Evolutionary conservation across 2,113 vertebrate genomes (phyloP).

Genomic region (Girardinichthys multiradiatus): DNA sequence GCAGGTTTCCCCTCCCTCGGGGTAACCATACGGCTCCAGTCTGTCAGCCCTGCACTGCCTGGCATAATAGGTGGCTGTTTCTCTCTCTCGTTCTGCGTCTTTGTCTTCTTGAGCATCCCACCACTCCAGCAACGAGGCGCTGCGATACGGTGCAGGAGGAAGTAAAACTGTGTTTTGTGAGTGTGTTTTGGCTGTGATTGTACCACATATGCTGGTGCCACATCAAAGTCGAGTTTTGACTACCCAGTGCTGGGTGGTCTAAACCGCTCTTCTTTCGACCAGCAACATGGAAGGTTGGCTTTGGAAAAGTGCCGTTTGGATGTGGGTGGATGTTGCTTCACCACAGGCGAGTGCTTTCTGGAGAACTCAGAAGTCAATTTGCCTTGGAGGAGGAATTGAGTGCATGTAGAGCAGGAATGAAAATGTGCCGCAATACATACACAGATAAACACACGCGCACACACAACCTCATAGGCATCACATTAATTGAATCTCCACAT

Average conservation of each 20-base stretch:
- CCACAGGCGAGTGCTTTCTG: slow-evolving; percentile 56
- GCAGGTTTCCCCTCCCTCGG: slow-evolving; percentile 69
- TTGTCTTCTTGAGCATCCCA: slow-evolving; percentile 57
- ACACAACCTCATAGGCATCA: slow-evolving; percentile 47
- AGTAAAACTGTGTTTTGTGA: slow-evolving; percentile 70
- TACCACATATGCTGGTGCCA: slow-evolving; percentile 73
- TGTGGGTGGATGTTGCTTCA: slow-evolving; percentile 67
- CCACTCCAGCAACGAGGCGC: slow-evolving; percentile 53
- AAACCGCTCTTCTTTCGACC: slow-evolving; percentile 58
- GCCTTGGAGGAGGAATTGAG: slow-evolving; percentile 56
- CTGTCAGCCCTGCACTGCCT: slow-evolving; percentile 65
- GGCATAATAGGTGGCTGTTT: slow-evolving; percentile 62
- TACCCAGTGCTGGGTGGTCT: slow-evolving; percentile 78
- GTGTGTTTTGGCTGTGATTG: slow-evolving; percentile 71
- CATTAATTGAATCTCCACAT: slow-evolving; percentile 46
- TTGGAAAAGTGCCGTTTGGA: slow-evolving; percentile 57
- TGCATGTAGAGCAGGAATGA: slow-evolving; percentile 43
- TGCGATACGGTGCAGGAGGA: slow-evolving; percentile 71
- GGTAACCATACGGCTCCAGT: slow-evolving; percentile 69
- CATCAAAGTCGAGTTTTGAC: slow-evolving; percentile 76
- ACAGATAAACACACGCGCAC: slow-evolving; percentile 54
- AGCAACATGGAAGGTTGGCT: slow-evolving; percentile 49
- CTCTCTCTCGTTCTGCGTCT: slow-evolving; percentile 28
- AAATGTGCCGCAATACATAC: slow-evolving; percentile 38
- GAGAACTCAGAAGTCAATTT: slow-evolving; percentile 60